A percentile compares a stretch with the other conserved stretches of the same genome.
Conservation (phyloP, 2,113 vertebrate species). For the Anoplopoma fimbria region DNA sequence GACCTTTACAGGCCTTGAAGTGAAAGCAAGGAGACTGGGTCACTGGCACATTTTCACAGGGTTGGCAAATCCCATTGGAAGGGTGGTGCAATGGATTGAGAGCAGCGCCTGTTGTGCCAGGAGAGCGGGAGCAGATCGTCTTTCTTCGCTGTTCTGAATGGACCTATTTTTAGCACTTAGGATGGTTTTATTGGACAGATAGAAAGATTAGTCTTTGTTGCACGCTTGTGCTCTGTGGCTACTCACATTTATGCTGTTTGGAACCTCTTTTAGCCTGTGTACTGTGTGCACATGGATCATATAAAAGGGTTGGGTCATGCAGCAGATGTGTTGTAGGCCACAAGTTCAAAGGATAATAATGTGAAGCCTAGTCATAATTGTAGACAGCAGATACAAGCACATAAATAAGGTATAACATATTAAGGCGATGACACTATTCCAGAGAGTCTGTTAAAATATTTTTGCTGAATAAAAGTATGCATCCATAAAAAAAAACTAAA, state of each 20-base stretch:
- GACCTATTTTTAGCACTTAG: constrained; percentile 60
- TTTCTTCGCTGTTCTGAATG: constrained; percentile 54
- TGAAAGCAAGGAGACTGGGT: constrained; percentile 57
- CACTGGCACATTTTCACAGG: constrained; percentile 54
- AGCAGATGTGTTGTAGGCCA: background rate
- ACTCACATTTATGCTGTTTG: constrained; percentile 16
- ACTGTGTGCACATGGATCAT: background rate
- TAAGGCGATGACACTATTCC: background rate
- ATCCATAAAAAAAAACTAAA: background rate
- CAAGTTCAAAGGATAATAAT: background rate
- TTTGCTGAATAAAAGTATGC: background rate
- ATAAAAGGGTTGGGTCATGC: constrained; percentile 6
- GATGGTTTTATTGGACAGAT: constrained; percentile 42
- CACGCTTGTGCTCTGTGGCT: constrained; percentile 15
- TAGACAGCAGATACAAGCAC: background rate
- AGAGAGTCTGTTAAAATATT: background rate
- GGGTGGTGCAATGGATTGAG: constrained; percentile 53
- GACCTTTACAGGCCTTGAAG: constrained; percentile 35
- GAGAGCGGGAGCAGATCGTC: constrained; percentile 60
- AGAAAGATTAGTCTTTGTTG: constrained; percentile 43
- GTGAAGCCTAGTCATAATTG: background rate
- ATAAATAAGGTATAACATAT: background rate
- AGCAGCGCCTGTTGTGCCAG: constrained; percentile 52
- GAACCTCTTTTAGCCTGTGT: background rate
- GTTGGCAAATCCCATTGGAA: constrained; percentile 59